Evolutionary conservation across 2,797 vertebrate genomes (phyloP), one percentile per base, ranked within the genome.

Genomic region (Hipposideros larvatus): DNA sequence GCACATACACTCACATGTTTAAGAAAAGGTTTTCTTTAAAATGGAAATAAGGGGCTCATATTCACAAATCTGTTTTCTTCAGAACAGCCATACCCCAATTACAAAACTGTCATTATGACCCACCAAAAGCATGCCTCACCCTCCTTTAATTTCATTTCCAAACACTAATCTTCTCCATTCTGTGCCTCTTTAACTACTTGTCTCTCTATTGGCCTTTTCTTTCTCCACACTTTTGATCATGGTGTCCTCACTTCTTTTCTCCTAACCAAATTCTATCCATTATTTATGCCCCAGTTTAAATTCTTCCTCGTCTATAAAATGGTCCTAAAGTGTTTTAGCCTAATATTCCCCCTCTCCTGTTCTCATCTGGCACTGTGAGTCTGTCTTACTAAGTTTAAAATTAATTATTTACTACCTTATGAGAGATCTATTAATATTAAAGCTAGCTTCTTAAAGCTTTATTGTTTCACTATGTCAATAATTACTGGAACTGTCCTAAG

Each of bases 311-410:
- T 71, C 22, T 86, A 46, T 37, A 89, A 93, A 91, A 82, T 87
- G 31, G 13, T 68, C 21, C 63, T 80, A 77, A 91, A 87, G 41
- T 75, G 51, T 51, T 84, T 87, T 74, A 95, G 51, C 14, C 37
- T 46, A 95, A 26, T 85, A 89, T 68, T 89, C 21, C 66, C 10
- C 7, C 19, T 89, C 24, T 61, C 41, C 37, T 80, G 5, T 77
- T 89, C 24, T 77, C 37, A 87, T 74, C 57, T 74, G 84, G 57
- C 15, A 70, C 1, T 51, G 71, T 86, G 48, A 83, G 37, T 78
- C 31, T 26, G 5, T 43, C 28, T n/a, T 95, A 68, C 55, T 90
- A 78, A 92, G 71, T 96, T 95, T 87, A 79, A 53, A 96, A 84
- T 66, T 83, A 94, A 78, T 91, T 89, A 74, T 90, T 93, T 18